Conservation (phyloP, 1,140 invertebrate genomes). For the Hesperophylax magnus region DNA sequence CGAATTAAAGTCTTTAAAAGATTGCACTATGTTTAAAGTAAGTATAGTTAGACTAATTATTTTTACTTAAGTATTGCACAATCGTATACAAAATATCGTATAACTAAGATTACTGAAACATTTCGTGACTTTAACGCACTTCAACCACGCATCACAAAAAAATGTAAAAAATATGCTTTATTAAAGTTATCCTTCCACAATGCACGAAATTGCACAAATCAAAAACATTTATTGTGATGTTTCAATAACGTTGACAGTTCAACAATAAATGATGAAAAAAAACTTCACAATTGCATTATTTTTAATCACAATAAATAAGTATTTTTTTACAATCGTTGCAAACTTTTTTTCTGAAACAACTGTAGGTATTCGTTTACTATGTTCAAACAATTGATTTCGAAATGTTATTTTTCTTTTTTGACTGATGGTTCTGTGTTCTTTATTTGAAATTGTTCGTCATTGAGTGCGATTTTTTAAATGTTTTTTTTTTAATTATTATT, state of each 20-base stretch:
- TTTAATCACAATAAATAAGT: constrained; percentile 22
- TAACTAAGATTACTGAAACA: not conserved
- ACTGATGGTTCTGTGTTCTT: too few species aligned
- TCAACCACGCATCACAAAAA: constrained; percentile 4
- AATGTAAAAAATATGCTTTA: not conserved
- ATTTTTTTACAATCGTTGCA: not conserved
- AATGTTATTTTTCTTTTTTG: too few species aligned
- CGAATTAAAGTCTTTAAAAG: constrained; percentile 4
- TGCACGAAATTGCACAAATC: not conserved
- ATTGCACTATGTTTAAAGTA: constrained; percentile 23
- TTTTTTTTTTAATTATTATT: constrained; percentile 5
- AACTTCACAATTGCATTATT: not conserved
- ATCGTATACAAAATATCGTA: constrained; percentile 52
- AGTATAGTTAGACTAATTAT: not conserved
- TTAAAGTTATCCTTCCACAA: not conserved
- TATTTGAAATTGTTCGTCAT: not conserved
- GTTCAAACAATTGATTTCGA: not conserved
- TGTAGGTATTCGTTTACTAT: constrained; percentile 15
- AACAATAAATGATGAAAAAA: too few species aligned
- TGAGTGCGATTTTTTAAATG: constrained; percentile 1
- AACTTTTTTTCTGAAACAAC: constrained; percentile 1
- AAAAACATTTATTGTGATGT: too few species aligned
- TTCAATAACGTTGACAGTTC: too few species aligned
- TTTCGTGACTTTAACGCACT: constrained; percentile 10
- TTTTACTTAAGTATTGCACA: constrained; percentile 50